Percentiles rank a stretch among this genome's conserved stretches.
These are phyloP conservation scores for Hirtodrosophila alboralis DNA, from an alignment of 2,888 invertebrate species.

Conservation along the genomic window DNA sequence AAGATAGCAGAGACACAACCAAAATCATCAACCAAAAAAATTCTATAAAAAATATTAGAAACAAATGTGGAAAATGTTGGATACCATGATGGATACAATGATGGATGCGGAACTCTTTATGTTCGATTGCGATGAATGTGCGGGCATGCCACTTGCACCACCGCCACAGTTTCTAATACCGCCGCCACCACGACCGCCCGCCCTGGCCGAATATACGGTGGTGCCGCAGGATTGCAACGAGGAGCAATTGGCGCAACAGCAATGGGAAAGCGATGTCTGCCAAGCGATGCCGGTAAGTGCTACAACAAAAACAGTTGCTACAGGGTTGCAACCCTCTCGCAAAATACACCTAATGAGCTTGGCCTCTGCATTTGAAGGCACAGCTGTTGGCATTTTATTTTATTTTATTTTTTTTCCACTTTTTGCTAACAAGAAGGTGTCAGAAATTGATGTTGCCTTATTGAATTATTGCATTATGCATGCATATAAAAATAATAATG, in stretches of 20 bases:
- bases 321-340: conserved; percentile 64
- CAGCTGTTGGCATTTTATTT: conserved; percentile 69
- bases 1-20: background rate
- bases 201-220: conserved; percentile 74
- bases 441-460: conserved; percentile 68
- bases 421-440: conserved; percentile 57
- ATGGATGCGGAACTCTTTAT: conserved; percentile 78
- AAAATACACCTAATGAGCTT: conserved; percentile 50
- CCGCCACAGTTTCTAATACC: conserved; percentile 84
- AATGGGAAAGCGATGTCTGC: conserved; percentile 84
- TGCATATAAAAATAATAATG: conserved; percentile 54
- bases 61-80: conserved; percentile 84
- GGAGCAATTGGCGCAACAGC: conserved; percentile 80
- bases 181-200: conserved; percentile 83
- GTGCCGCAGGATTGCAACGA: conserved; percentile 81
- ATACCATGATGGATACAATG: conserved; percentile 56
- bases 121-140: conserved; percentile 84
- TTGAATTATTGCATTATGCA: conserved; percentile 70
- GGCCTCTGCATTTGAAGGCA: conserved; percentile 37
- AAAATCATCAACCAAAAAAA: conserved; percentile 4
- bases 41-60: background rate
- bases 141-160: conserved; percentile 81
- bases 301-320: conserved; percentile 4
- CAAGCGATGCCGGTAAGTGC: conserved; percentile 84
- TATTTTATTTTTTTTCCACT: no score